Conservation (phyloP, 2,888 invertebrate genomes). For the Mystacides longicornis region DNA sequence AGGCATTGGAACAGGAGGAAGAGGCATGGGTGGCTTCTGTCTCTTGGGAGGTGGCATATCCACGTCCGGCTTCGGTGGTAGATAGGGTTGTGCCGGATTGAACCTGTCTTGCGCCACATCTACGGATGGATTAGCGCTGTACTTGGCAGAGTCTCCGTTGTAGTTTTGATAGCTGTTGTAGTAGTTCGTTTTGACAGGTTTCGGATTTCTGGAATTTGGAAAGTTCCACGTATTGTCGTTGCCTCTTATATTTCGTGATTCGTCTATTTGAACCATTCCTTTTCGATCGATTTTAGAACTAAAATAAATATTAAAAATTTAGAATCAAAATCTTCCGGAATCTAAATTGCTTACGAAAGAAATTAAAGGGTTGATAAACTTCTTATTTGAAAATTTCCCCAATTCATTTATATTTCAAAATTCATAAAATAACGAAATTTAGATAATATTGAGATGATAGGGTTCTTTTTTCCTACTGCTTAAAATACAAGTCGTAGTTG, state of each 20-base stretch:
- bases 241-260: constrained; percentile 11
- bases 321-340: too few relatives aligned
- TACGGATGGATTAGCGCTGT: constrained; percentile 37
- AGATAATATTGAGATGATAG: too few relatives aligned
- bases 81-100: constrained; percentile 46
- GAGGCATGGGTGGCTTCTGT: constrained; percentile 14
- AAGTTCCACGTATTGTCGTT: not conserved
- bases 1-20: constrained; percentile 38
- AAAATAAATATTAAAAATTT: too few relatives aligned
- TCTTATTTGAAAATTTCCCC: too few relatives aligned
- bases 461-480: too few relatives aligned
- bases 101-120: constrained; percentile 46
- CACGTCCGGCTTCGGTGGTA: constrained; percentile 36
- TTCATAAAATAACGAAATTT: too few relatives aligned
- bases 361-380: too few relatives aligned
- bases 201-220: not conserved
- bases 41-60: constrained; percentile 26
- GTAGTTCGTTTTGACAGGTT: constrained; percentile 12
- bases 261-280: constrained; percentile 8
- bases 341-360: too few relatives aligned
- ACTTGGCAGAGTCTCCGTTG: constrained; percentile 36
- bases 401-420: too few relatives aligned
- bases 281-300: too few relatives aligned
- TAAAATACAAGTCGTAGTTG: too few relatives aligned
- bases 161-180: constrained; percentile 19